Evolutionary conservation across 2,113 vertebrate genomes (phyloP), one percentile per base, ranked within the genome.

Genomic region (Neolamprologus hecqui): DNA sequence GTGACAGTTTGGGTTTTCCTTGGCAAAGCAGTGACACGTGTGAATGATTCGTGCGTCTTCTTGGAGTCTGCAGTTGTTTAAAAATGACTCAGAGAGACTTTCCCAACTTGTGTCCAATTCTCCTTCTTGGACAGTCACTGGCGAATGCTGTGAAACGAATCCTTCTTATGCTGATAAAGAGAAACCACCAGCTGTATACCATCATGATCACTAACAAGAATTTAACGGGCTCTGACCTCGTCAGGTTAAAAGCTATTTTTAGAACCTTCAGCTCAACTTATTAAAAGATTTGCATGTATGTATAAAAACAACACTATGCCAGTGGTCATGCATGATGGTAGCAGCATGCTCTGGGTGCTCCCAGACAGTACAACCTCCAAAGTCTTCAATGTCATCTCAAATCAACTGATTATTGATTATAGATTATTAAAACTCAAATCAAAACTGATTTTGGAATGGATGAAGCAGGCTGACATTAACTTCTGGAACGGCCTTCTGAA

Each of bases 1-100:
- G 17, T 65, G 60, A 35, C 17, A 65, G 60, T 65, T 65, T 65
- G 60, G 60, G 9, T 65, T 35, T 65, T 65, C 58, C 17, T 65
- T n/a, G 17, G 60, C 4, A 65, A 63, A 63, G 58, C 7, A 35
- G 60, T n/a, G 60, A 12, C 9, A 7, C 5, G 9, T 65, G 9
- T 35, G 60, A 35, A 65, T n/a, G 31, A 65, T 0, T n/a, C 1
- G 2, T 35, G 31, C 17, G 0, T 65, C 17, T n/a, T 65, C 26
- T 60, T 31, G 17, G 31, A 65, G 31, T 35, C 60, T 65, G 58
- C 26, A 11, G 28, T 63, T 60, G 57, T 60, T 33, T 63, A 63
- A 33, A 63, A 11, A 19, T 63, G 8, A 17, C 57, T 60, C 54
- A 3, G 54, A 26, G 21, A 57, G 23, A 26, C 23, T 14, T 57